These are phyloP conservation scores for Epinotia brunnichana DNA, from an alignment of 2,888 invertebrate genomes.

Conservation along the genomic window DNA sequence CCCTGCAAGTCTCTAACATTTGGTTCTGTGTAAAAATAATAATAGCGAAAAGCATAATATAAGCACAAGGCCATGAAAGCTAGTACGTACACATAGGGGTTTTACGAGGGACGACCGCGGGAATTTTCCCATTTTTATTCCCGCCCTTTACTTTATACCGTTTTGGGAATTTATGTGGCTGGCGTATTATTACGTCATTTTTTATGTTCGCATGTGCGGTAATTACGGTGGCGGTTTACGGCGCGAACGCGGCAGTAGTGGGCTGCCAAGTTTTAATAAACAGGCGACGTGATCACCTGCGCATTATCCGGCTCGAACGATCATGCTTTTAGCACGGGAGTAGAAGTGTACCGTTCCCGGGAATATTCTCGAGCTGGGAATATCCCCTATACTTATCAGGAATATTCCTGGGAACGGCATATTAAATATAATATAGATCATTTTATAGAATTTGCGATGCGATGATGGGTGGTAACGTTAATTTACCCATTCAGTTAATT, in stretches of 20 bases:
- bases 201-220: conserved; percentile 37
- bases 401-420: too few species aligned
- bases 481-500: too few species aligned
- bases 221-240: conserved; percentile 30
- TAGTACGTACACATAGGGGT: conserved; percentile 26
- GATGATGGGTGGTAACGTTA: too few species aligned
- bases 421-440: too few species aligned
- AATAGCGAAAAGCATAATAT: conserved; percentile 39
- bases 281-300: background rate
- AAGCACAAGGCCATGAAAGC: conserved; percentile 40
- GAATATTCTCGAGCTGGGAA: too few species aligned
- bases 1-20: conserved; percentile 32
- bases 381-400: too few species aligned
- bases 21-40: conserved; percentile 39
- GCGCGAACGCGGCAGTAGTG: background rate
- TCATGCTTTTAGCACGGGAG: background rate
- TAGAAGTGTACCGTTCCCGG: background rate
- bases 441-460: too few species aligned
- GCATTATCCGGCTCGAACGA: background rate
- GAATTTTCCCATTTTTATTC: conserved; percentile 39
- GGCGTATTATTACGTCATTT: conserved; percentile 43
- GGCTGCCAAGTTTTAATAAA: conserved; percentile 34
- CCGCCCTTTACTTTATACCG: conserved; percentile 37
- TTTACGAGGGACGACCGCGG: conserved; percentile 42
- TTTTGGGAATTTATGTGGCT: conserved; percentile 40